Evolutionary conservation across 2,888 invertebrate genomes (phyloP).

Genomic region (Amiota mariae): DNA sequence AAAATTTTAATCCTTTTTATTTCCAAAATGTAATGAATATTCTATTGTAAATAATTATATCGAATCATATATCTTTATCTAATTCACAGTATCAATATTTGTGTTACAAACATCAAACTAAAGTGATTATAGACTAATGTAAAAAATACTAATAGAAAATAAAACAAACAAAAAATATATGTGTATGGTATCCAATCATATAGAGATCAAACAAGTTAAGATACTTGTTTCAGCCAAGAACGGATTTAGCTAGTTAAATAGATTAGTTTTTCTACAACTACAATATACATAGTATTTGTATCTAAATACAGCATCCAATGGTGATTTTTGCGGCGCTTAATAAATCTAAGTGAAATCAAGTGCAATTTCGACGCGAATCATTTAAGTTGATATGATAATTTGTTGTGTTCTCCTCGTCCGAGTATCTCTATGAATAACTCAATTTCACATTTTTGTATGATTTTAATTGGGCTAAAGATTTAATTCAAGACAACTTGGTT

Average conservation of each 20-base stretch:
- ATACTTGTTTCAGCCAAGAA: too few relatives aligned
- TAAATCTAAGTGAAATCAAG: constrained; percentile 1
- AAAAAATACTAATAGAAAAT: constrained; percentile 54
- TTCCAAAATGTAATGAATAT: too few relatives aligned
- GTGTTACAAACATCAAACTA: too few relatives aligned
- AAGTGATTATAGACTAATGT: too few relatives aligned
- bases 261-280: too few relatives aligned
- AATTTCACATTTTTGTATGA: neutral
- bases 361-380: neutral
- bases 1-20: too few relatives aligned
- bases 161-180: constrained; percentile 45
- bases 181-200: constrained; percentile 48
- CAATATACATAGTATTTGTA: too few relatives aligned
- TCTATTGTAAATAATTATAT: too few relatives aligned
- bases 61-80: too few relatives aligned
- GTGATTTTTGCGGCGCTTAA: neutral
- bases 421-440: neutral
- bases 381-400: constrained; percentile 7
- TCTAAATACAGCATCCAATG: neutral
- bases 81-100: too few relatives aligned
- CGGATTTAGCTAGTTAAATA: too few relatives aligned
- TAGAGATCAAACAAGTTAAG: constrained; percentile 21
- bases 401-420: neutral
- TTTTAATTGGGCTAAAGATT: neutral
- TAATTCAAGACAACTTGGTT: constrained; percentile 1